Evolutionary conservation across 2,888 invertebrate genomes (phyloP), one percentile per base, ranked within the genome.

Genomic region (Phortica okadai): DNA sequence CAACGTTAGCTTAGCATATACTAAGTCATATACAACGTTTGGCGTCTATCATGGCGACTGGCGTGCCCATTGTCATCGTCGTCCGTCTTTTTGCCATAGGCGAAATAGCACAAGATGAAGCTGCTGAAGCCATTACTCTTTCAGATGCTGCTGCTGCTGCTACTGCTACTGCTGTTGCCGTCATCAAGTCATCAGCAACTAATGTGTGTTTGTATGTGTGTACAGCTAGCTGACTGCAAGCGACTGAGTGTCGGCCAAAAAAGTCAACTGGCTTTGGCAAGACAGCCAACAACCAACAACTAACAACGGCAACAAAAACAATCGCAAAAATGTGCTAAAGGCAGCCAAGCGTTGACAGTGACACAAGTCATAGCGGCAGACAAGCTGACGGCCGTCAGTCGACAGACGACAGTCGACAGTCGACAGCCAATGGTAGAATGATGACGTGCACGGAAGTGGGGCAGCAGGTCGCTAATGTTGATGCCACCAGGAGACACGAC

Each of bases 231-330:
- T 56, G 56, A 54, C 59, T 41, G 58, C 33, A 10, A 54, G 54
- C 54, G 72, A 7, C 73, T 73, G 73, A 64, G 25, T 64, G 74
- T 62, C 74, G 33, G 62, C 74, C 74, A 73, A 73, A 73, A 73
- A 66, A 41, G 66, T 66, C 66, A 66, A 66, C 33, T 69, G 45
- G 16, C 45, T 50, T 69, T 69, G 50, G 69, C 69, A 69, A 21
- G 11, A 16, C 42, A 14, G 1, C 14, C 33, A 67, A 67, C 44
- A 16, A 67, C 14, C 42, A 42, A 11, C 67, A 62, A 16, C 16
- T 5, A 66, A 66, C 7, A n/a, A 16, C 59, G 58, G 41, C 66
- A 66, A 14, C 66, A 59, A 21, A n/a, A 69, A 25, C 45, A 16
- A 14, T 21, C 8, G 2, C 41, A 25, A 10, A 33, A 45, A 69